phyloP scores from a whole-genome alignment of 2,888 invertebrate species.

The Nebria brevicollis region DNA sequence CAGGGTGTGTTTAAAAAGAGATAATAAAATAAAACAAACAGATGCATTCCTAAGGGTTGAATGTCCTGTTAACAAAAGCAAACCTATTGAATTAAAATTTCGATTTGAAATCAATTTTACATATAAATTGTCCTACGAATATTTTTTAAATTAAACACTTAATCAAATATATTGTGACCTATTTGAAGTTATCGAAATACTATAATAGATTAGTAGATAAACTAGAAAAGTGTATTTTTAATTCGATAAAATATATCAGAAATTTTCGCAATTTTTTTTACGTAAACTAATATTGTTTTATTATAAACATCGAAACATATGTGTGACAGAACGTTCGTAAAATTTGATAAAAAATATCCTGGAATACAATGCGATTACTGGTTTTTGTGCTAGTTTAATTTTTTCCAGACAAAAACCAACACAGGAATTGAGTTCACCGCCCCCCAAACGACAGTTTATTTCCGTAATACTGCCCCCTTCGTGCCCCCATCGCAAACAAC shows the following conservation, averaged over 20 bases:
- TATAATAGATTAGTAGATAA: too few species aligned
- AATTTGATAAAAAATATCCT: neutral
- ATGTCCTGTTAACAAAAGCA: neutral
- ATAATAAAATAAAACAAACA: neutral
- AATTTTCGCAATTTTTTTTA: neutral
- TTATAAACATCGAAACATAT: neutral
- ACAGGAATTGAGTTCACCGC: conserved; percentile 30
- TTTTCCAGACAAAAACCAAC: conserved; percentile 26
- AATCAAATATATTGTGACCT: neutral
- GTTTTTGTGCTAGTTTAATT: conserved; percentile 1
- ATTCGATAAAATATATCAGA: too few species aligned
- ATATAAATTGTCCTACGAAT: neutral
- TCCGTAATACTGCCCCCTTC: conserved; percentile 6
- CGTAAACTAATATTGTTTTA: neutral
- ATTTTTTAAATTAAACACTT: neutral
- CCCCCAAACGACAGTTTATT: conserved; percentile 25
- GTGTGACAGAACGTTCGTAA: neutral
- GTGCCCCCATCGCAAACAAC: conserved; percentile 5
- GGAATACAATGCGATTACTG: conserved; percentile 1
- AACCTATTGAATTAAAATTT: neutral
- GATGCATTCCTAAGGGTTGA: neutral
- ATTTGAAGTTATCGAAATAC: neutral
- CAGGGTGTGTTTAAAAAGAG: neutral
- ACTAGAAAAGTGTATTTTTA: too few species aligned
- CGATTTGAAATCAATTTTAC: neutral